Evolutionary conservation across 2,888 invertebrate species (phyloP), one percentile per base, ranked within the genome.

Genomic region (Neuroscelio doddi): DNA sequence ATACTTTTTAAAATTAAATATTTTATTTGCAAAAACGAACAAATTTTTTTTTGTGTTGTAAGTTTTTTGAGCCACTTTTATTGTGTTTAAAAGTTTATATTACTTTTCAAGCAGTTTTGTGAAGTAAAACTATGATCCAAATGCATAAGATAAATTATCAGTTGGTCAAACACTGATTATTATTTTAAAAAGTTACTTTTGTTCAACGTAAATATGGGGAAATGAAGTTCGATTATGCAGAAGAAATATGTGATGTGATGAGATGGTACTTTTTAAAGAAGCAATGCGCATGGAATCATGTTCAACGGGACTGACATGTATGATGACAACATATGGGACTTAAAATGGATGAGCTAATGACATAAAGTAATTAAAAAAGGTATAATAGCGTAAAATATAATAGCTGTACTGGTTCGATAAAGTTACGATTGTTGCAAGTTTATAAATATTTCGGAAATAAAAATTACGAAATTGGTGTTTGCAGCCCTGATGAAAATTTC

Each of bases 21-120:
- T n/a, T n/a, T n/a, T n/a, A n/a, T n/a, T n/a, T n/a, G n/a, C n/a
- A n/a, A n/a, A n/a, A n/a, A n/a, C n/a, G n/a, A n/a, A n/a, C n/a
- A n/a, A n/a, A n/a, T n/a, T n/a, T n/a, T n/a, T n/a, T n/a, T n/a
- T n/a, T n/a, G n/a, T n/a, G n/a, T n/a, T n/a, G n/a, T n/a, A n/a
- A n/a, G n/a, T n/a, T n/a, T n/a, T n/a, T n/a, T n/a, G n/a, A n/a
- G n/a, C n/a, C n/a, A n/a, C n/a, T n/a, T n/a, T n/a, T n/a, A n/a
- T n/a, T n/a, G n/a, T 78, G 86, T 46, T 12, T 8, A 21, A 39
- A 39, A 17, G 15, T 38, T 8, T 8, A 24, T 24, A 24, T 26
- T 26, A 26, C 4, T 41, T 12, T 26, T 21, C 3, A 12, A 41
- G 24, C 21, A 24, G 21, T 41, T 41, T n/a, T 41, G 41, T 10